Base-by-base conservation (phyloP, 1,140 invertebrate species). In the Drosophila jambulina region DNA sequence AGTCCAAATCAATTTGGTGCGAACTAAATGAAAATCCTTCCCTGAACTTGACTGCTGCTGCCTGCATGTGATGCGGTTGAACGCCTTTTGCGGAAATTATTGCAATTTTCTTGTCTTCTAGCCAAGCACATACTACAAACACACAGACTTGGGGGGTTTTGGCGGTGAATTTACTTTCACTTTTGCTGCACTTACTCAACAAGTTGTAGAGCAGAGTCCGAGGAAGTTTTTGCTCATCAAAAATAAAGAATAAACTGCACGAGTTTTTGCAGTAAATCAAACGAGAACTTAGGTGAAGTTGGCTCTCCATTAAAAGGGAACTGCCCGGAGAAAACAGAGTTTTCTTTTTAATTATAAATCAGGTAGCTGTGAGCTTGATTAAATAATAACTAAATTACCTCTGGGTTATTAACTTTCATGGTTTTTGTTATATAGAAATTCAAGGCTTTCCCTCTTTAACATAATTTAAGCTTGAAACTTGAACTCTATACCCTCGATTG, bases 31-130 rank as follows among this genome's bases (percentile, higher is more conserved):
- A 72, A 72, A 72, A 72, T 60, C 53, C 45, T 72, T 53, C 83
- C 86, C 86, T 87, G 83, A 87, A 88, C 83, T 87, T 87, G 82
- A 65, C 65, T 80, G 56, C 48, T 27, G 48, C 59, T 74, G 65
- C 57, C 68, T 83, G 80, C 69, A 75, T 82, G 82, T 72, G 85
- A 74, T 90, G 68, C 71, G 74, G 70, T 46, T 65, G 80, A 77
- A 80, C 78, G 84, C 84, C 76, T 90, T 74, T 84, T 84, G 69
- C 85, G 85, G 85, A 88, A 88, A 88, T 84, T 85, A 88, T 90
- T 74, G 81, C 81, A 90, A 90, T 90, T 84, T 88, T 90, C 85
- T 54, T 90, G 84, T 90, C 82, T 85, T 85, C 70, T 88, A 79
- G 69, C 64, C 75, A 63, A 65, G 56, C 64, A 38, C 27, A 60